phyloP scores from a whole-genome alignment of 2,797 vertebrate genomes.

The Knipowitschia caucasica region DNA sequence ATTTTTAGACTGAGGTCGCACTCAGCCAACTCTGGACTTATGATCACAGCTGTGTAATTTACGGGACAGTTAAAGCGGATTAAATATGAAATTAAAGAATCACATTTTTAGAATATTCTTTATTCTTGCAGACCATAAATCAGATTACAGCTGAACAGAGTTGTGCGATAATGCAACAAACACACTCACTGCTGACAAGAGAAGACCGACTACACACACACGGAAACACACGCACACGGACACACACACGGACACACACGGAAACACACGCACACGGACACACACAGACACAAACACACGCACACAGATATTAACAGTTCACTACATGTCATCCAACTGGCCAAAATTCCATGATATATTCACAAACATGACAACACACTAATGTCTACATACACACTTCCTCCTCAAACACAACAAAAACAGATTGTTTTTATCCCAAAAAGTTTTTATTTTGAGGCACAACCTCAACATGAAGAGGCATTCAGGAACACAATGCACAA shows the following conservation, averaged over 20 bases:
- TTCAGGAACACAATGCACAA: conserved; percentile 17
- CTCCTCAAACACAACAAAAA: neutral
- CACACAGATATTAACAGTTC: neutral
- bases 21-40: neutral
- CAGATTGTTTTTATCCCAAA: conserved; percentile 23
- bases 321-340: neutral
- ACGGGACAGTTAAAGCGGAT: neutral
- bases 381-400: too few relatives aligned
- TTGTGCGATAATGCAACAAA: neutral
- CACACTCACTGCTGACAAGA: neutral
- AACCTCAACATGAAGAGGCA: conserved; percentile 35
- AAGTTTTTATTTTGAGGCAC: conserved; percentile 51
- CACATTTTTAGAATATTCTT: too few relatives aligned
- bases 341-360: neutral
- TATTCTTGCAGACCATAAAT: too few relatives aligned
- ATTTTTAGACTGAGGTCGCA: conserved; percentile 38
- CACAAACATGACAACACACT: neutral
- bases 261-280: conserved; percentile 4
- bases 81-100: neutral
- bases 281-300: conserved; percentile 10
- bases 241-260: conserved; percentile 5
- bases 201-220: neutral
- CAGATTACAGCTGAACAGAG: too few relatives aligned
- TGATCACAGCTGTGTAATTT: neutral
- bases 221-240: conserved; percentile 1